Base-by-base conservation (phyloP, 2,797 vertebrate species). In the Orientallactaga sibirica region DNA sequence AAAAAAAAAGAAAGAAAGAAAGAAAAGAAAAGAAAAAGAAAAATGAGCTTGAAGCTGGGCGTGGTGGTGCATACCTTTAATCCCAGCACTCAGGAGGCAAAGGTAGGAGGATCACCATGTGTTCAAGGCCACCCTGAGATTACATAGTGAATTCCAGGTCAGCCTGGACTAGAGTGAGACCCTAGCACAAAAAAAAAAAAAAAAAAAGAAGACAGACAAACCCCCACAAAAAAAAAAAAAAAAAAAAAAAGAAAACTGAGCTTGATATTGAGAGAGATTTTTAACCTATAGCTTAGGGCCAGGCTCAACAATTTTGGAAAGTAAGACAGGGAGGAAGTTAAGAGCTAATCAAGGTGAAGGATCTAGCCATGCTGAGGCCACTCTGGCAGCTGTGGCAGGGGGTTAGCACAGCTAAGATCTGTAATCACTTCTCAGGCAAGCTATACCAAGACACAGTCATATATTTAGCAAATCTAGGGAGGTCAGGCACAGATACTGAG, bases 331-430 rank as follows among this genome's bases (percentile, higher is more conserved):
- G 77, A 83, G 61, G 18, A 48, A 48, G 85, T 71, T 82, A 95
- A 92, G 80, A 73, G 90, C 93, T 97, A 93, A 95, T 96, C 95
- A 96, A 91, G 92, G 88, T 33, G 81, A 93, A 94, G 89, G 70
- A 66, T 87, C 61, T 4, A 27, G 91, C 77, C 86, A 62, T 58
- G 80, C 78, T 68, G 61, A 20, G 66, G 90, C 70, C 92, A 62
- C 95, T 88, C 58, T 10, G 18, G 93, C 85, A 82, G 93, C 84
- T 83, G 73, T 78, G 85, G 94, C 73, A 91, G 96, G 95, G 88
- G 93, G 90, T 94, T 84, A 20, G 41, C 90, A 76, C 6, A 66
- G 92, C 70, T 74, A 64, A 88, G 94, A 76, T 75, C 67, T 81
- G 88, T 75, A 94, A 97, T 95, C 94, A 95, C 75, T 58, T 95